Percentiles rank a stretch among this genome's conserved stretches.
Conservation (phyloP, 2,113 vertebrate species). For the Anhinga rufa region DNA sequence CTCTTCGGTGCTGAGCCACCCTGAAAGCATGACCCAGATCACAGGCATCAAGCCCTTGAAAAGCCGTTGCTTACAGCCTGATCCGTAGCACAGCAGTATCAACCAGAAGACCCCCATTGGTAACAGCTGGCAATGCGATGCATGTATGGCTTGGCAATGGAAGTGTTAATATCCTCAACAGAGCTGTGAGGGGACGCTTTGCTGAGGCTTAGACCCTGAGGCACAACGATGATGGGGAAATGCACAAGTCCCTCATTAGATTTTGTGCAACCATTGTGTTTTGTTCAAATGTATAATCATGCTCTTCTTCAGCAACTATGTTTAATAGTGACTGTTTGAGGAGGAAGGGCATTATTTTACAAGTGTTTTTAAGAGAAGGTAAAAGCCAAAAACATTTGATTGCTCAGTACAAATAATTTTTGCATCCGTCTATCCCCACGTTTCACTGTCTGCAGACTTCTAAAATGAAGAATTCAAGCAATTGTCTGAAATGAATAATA, state of each 20-base stretch:
- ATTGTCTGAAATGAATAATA: background rate
- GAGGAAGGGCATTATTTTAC: background rate
- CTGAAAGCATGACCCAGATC: background rate
- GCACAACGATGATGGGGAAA: background rate
- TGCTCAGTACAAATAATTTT: background rate
- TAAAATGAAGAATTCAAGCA: background rate
- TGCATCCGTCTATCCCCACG: background rate
- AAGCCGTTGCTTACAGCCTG: background rate
- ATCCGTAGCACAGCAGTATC: background rate
- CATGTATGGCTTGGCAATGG: no score
- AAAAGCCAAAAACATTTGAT: background rate
- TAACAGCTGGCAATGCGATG: accelerated
- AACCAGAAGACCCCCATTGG: background rate
- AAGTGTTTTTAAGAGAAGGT: background rate
- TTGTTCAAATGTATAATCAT: background rate
- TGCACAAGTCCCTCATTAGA: background rate
- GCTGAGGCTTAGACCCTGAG: background rate
- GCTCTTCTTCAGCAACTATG: background rate
- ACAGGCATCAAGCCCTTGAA: background rate
- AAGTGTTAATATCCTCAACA: accelerated
- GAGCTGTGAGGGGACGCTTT: background rate
- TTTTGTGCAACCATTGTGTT: background rate
- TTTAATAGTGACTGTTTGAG: background rate
- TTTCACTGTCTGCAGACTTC: background rate
- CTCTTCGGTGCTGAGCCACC: background rate